Conservation (phyloP, 1,140 invertebrate species). For the Stenopsyche tienmushanensis region DNA sequence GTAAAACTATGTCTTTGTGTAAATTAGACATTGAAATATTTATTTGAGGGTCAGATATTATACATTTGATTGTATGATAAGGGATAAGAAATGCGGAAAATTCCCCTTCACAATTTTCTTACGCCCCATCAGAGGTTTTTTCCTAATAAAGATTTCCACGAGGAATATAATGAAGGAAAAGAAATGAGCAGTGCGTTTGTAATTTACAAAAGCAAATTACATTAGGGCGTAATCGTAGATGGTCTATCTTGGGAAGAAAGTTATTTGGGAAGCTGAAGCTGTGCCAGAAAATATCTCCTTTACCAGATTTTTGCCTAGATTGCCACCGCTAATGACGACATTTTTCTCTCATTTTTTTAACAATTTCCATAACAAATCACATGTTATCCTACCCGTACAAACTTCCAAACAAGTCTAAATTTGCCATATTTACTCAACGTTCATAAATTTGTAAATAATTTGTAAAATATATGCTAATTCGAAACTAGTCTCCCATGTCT, state of each 20-base stretch:
- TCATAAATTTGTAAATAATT: no score
- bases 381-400: no score
- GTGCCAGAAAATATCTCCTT: no score
- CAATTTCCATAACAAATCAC: no score
- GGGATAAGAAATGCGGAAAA: background rate
- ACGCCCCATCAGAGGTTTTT: background rate
- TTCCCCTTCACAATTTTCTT: background rate
- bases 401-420: no score
- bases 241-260: conserved; percentile 19
- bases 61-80: background rate
- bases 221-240: conserved; percentile 21
- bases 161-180: conserved; percentile 23
- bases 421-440: no score
- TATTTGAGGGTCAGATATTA: background rate
- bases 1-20: no score
- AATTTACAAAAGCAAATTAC: conserved; percentile 26
- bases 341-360: no score
- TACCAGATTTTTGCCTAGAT: background rate
- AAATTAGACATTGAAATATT: no score
- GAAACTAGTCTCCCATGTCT: no score
- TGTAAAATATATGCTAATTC: no score
- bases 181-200: conserved; percentile 25
- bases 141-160: conserved; percentile 21
- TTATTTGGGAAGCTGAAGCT: background rate
- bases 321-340: no score